Evolutionary conservation across 1,140 invertebrate species (phyloP).

Genomic region (Musca vetustissima): DNA sequence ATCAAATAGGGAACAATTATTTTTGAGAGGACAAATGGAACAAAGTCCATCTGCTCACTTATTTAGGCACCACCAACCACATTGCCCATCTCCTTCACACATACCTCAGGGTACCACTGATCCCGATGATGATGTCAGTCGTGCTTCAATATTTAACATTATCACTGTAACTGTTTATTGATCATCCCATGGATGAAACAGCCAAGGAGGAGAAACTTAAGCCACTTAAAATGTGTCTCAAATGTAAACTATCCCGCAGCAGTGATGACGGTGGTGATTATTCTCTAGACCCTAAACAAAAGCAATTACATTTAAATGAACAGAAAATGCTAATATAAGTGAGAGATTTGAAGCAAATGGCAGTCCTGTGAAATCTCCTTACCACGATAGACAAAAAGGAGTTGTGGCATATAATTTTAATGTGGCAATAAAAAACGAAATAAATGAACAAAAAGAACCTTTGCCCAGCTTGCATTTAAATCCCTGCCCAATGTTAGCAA

Average conservation of each 20-base stretch:
- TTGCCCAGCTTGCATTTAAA: background rate
- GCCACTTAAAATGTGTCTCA: slow-evolving; percentile 23
- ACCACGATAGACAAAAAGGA: background rate
- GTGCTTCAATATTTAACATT: slow-evolving; percentile 25
- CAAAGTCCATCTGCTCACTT: no score
- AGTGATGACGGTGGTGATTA: slow-evolving; percentile 15
- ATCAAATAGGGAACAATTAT: background rate
- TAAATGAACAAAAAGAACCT: slow-evolving; percentile 3
- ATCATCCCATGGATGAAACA: slow-evolving; percentile 29
- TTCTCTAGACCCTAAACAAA: background rate
- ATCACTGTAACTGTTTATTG: slow-evolving; percentile 29
- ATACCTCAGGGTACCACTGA: background rate
- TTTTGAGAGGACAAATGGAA: no score
- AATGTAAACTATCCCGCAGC: slow-evolving; percentile 26
- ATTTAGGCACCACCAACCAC: no score
- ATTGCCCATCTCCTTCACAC: no score
- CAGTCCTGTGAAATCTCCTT: background rate
- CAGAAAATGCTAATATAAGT: background rate
- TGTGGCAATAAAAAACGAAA: background rate
- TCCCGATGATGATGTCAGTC: slow-evolving; percentile 24
- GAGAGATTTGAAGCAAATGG: background rate
- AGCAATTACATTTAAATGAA: background rate
- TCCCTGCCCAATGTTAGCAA: slow-evolving; percentile 32
- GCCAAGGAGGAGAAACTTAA: background rate
- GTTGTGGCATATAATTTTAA: background rate